These are phyloP conservation scores for Pristis pectinata DNA, from an alignment of 2,797 vertebrate species.

Conservation along the genomic window DNA sequence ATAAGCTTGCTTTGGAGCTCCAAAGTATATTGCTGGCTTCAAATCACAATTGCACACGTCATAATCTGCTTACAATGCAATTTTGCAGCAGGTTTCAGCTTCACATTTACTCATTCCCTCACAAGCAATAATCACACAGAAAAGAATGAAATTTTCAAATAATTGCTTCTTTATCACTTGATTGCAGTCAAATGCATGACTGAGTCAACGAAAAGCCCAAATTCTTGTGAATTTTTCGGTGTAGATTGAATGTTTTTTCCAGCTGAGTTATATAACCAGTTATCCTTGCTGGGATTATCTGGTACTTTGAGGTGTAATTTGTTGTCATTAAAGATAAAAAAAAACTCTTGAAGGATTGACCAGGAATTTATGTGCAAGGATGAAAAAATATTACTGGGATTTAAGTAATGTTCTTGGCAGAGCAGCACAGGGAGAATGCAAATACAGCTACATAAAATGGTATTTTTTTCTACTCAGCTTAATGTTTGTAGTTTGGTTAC, in stretches of 20 bases:
- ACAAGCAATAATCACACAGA: neutral
- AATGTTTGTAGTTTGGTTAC: neutral
- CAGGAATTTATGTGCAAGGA: neutral
- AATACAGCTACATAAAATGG: neutral
- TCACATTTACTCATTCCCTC: too few species aligned
- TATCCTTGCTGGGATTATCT: slow-evolving; percentile 8
- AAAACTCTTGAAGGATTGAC: neutral
- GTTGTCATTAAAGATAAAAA: neutral
- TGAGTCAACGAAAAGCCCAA: neutral
- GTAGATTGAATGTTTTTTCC: neutral
- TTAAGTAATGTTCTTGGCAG: neutral
- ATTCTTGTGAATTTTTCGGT: neutral
- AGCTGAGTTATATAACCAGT: neutral
- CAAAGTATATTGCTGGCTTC: too few species aligned
- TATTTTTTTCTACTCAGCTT: neutral
- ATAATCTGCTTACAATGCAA: too few species aligned
- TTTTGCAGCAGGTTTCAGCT: too few species aligned
- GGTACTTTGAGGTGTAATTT: neutral
- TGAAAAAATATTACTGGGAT: neutral
- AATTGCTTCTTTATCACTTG: neutral
- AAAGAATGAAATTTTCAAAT: neutral
- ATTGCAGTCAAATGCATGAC: neutral
- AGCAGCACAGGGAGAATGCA: neutral
- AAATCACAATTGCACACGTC: too few species aligned
- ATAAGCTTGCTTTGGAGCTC: too few species aligned